Percentiles rank a stretch among this genome's conserved stretches.
Conservation (phyloP, 2,113 vertebrate species). For the Neomonachus schauinslandi region DNA sequence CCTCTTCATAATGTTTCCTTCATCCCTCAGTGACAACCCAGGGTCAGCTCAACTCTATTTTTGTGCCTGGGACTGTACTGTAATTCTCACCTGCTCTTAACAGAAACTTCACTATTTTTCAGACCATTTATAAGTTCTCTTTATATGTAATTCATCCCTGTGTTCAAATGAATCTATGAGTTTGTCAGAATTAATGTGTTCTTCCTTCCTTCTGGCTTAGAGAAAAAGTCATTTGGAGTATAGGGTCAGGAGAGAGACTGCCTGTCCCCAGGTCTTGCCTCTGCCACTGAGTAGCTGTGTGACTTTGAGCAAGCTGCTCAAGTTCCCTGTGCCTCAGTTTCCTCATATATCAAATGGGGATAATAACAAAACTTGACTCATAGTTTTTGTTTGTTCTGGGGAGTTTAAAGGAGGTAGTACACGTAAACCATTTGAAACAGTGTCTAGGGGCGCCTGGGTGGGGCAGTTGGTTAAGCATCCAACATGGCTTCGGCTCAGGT, state of each 20-base stretch:
- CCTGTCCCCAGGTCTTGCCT: background rate
- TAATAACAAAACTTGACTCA: background rate
- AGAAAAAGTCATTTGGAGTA: too few species aligned
- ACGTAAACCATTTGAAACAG: background rate
- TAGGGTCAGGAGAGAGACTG: too few species aligned
- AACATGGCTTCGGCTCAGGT: background rate
- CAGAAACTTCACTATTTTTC: background rate
- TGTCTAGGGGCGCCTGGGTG: background rate
- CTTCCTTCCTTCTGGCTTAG: too few species aligned
- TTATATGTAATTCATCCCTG: background rate
- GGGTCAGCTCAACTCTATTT: background rate
- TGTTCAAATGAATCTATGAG: background rate
- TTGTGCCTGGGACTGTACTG: background rate
- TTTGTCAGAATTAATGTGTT: background rate
- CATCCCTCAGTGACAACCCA: background rate
- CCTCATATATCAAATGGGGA: background rate
- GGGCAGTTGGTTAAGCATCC: background rate
- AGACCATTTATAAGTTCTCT: background rate
- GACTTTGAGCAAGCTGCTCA: background rate
- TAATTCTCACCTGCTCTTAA: background rate
- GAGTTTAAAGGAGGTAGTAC: background rate
- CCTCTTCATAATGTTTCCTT: background rate
- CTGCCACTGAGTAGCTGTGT: background rate
- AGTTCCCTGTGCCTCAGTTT: background rate
- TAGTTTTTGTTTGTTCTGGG: background rate